Conservation (phyloP, 37 sponge, comb jelly and placozoan genomes). For the Aphrocallistes beatrix region DNA sequence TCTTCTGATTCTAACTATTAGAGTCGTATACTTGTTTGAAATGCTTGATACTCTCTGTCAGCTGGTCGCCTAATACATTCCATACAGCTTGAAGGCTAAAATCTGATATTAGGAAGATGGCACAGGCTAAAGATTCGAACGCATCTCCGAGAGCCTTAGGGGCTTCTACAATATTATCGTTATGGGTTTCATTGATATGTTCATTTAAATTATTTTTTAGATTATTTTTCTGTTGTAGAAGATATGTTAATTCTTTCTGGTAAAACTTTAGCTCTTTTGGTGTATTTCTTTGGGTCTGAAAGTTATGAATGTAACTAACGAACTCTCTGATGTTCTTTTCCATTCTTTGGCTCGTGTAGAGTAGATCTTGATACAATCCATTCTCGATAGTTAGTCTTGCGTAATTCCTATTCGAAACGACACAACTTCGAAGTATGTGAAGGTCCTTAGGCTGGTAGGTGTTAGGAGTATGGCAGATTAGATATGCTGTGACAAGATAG, state of each 20-base stretch:
- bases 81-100: slow-evolving; percentile 59
- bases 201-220: too few species aligned
- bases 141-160: slow-evolving; percentile 92
- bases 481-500: slow-evolving; percentile 69
- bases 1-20: too few species aligned
- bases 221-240: not conserved
- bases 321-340: not conserved
- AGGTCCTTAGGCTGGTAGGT: not conserved
- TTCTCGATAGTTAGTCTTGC: not conserved
- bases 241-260: not conserved
- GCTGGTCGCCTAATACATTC: slow-evolving; percentile 30
- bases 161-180: slow-evolving; percentile 44
- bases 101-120: slow-evolving; percentile 82
- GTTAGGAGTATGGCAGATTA: not conserved
- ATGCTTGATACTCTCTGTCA: not conserved
- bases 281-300: not conserved
- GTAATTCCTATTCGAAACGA: not conserved
- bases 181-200: slow-evolving; percentile 27
- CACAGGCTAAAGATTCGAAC: slow-evolving; percentile 79
- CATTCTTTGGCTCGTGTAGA: not conserved
- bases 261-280: not conserved
- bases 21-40: not conserved
- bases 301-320: not conserved
- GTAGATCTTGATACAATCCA: not conserved
- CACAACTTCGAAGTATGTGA: not conserved